Conservation (phyloP, 1,140 invertebrate genomes). For the Heterodera carotae region DNA sequence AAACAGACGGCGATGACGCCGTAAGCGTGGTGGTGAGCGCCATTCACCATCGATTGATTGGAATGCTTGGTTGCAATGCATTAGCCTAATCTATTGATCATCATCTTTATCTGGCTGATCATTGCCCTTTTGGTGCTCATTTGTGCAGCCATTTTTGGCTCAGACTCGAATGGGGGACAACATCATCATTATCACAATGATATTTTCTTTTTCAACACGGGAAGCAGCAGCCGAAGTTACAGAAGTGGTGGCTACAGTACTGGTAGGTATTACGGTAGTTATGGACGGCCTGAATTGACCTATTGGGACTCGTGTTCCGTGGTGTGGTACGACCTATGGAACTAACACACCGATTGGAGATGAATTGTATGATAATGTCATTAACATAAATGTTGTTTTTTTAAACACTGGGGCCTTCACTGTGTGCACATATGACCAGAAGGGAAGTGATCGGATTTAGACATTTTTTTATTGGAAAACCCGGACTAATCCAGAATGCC, state of each 20-base stretch:
- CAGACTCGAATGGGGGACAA: neutral
- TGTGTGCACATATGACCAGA: too few relatives aligned
- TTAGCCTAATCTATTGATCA: neutral
- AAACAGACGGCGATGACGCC: too few relatives aligned
- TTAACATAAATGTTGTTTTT: too few relatives aligned
- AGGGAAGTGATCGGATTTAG: too few relatives aligned
- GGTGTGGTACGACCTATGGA: neutral
- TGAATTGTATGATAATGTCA: too few relatives aligned
- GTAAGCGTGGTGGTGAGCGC: too few relatives aligned
- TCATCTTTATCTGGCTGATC: neutral
- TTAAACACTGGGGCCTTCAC: too few relatives aligned
- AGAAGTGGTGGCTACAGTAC: neutral
- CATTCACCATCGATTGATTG: too few relatives aligned
- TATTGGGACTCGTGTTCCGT: neutral
- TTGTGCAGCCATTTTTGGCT: neutral
- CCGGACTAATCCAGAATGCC: too few relatives aligned
- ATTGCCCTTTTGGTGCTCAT: neutral
- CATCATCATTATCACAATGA: neutral
- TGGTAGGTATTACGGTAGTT: neutral
- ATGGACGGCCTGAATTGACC: neutral
- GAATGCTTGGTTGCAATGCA: too few relatives aligned
- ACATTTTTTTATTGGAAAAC: too few relatives aligned
- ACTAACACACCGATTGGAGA: too few relatives aligned
- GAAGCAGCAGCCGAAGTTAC: neutral
- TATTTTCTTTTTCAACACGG: neutral